Conservation (phyloP, 2,888 invertebrate species). For the Rambutsinella grinnellia region DNA sequence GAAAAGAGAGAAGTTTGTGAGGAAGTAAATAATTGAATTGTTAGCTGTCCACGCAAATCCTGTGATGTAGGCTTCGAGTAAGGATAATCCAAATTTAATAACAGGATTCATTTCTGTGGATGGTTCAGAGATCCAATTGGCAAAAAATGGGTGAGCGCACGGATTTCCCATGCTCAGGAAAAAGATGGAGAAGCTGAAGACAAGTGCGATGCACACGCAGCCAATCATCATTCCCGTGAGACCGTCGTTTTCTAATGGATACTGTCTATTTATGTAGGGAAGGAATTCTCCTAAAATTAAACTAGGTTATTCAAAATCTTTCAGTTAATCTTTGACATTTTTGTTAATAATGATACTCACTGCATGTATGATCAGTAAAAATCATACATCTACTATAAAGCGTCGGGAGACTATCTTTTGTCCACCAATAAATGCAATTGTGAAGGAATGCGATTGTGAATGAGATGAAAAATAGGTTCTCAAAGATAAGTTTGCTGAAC, state of each 20-base stretch:
- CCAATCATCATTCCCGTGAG: conserved; percentile 8
- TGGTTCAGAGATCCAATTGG: neutral
- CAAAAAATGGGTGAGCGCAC: conserved; percentile 17
- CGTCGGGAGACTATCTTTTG: neutral
- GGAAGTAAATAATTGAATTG: neutral
- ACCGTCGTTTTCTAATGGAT: conserved; percentile 15
- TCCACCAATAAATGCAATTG: conserved; percentile 7
- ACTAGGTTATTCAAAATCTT: neutral
- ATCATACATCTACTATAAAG: conserved; percentile 5
- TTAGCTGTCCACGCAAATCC: conserved; percentile 19
- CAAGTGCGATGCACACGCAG: neutral
- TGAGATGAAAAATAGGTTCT: conserved; percentile 9
- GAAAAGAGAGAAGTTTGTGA: conserved; percentile 8
- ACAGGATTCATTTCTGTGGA: neutral
- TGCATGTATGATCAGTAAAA: neutral
- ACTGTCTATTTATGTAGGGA: neutral
- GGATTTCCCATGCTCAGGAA: conserved; percentile 9
- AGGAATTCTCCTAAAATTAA: neutral
- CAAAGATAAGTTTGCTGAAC: conserved; percentile 5
- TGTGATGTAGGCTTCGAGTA: conserved; percentile 19
- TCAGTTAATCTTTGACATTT: neutral
- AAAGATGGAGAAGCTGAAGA: conserved; percentile 15
- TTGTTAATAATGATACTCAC: neutral
- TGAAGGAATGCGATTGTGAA: neutral
- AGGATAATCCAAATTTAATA: neutral